These are phyloP conservation scores for Taurulus bubalis DNA, from an alignment of 2,113 vertebrate genomes.

Conservation along the genomic window DNA sequence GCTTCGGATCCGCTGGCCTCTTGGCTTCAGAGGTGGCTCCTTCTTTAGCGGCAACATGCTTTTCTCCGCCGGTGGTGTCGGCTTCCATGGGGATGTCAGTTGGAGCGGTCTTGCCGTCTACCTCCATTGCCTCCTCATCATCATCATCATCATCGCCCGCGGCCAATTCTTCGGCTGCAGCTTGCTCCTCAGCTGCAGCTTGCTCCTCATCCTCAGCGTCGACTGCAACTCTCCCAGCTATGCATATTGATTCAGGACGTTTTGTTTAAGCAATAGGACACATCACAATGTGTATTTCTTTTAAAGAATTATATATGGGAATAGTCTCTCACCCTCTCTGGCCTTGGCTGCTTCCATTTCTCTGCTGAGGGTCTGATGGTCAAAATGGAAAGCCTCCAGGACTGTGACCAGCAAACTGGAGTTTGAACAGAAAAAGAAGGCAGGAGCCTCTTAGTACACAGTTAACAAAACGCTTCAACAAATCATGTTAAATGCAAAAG, in stretches of 20 bases:
- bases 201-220: slow-evolving; percentile 29
- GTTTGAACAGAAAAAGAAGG: slow-evolving; percentile 9
- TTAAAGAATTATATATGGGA: background rate
- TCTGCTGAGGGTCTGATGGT: slow-evolving; percentile 89
- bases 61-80: slow-evolving; percentile 44
- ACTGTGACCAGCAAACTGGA: slow-evolving; percentile 91
- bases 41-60: background rate
- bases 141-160: slow-evolving; percentile 78
- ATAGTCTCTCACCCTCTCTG: slow-evolving; percentile 82
- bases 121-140: slow-evolving; percentile 71
- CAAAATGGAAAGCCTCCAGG: slow-evolving; percentile 96
- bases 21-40: slow-evolving; percentile 1
- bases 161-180: slow-evolving; percentile 76
- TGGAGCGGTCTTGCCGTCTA: background rate
- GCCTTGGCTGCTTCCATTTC: slow-evolving; percentile 86
- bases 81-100: slow-evolving; percentile 74
- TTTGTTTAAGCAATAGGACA: background rate
- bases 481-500: background rate
- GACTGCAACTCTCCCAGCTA: slow-evolving; percentile 36
- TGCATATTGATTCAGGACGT: background rate
- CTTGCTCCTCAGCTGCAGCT: slow-evolving; percentile 26
- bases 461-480: background rate
- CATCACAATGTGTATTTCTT: background rate
- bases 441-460: background rate
- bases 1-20: slow-evolving; percentile 1